Evolutionary conservation across 2,797 vertebrate species (phyloP).

Genomic region (Psittacula derbiana): DNA sequence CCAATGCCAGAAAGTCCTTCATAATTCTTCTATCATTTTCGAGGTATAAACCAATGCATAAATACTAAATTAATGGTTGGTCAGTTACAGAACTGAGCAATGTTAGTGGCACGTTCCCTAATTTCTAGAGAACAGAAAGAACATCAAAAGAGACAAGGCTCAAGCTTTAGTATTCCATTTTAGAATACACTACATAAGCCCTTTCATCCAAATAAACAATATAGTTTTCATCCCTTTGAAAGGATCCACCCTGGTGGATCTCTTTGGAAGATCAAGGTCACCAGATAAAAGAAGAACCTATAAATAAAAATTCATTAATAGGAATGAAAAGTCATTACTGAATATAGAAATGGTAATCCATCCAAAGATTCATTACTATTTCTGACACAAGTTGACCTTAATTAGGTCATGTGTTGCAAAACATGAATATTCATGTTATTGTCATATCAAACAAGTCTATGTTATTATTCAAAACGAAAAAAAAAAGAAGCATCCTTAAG

Average conservation of each 20-base stretch:
- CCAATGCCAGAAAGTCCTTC: conserved; percentile 17
- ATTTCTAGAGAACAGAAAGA: not conserved
- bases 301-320: conserved; percentile 52
- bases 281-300: conserved; percentile 47
- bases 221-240: conserved; percentile 11
- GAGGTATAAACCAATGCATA: conserved; percentile 49
- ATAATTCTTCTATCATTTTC: not conserved
- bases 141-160: not conserved
- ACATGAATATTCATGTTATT: conserved; percentile 11
- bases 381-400: conserved; percentile 10
- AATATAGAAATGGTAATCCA: conserved; percentile 9
- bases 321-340: conserved; percentile 7
- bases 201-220: conserved; percentile 18
- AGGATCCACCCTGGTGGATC: conserved; percentile 41
- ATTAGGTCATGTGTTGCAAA: conserved; percentile 3
- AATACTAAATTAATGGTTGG: not conserved
- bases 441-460: not conserved
- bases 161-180: not conserved
- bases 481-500: not conserved
- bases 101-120: conserved; percentile 27
- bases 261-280: conserved; percentile 28
- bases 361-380: not conserved
- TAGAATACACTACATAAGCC: not conserved
- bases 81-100: conserved; percentile 8
- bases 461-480: not conserved